These are phyloP conservation scores for Diphyllodes magnificus DNA, from an alignment of 2,113 vertebrate species.

Conservation along the genomic window DNA sequence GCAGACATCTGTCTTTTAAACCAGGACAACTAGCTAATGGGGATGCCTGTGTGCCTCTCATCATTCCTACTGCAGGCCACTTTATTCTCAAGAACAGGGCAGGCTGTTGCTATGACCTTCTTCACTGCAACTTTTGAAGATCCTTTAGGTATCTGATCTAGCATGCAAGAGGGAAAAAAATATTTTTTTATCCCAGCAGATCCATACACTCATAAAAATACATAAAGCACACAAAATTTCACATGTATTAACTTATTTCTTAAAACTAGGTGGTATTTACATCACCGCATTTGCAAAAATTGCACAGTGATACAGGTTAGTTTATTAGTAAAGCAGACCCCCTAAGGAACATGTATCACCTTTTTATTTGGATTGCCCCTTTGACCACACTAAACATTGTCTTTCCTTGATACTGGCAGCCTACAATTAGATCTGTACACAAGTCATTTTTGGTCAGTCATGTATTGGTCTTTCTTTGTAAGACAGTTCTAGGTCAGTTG, in stretches of 20 bases:
- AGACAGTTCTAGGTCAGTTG: neutral
- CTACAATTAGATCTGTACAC: neutral
- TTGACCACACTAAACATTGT: neutral
- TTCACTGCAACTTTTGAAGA: neutral
- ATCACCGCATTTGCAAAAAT: neutral
- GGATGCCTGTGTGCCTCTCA: neutral
- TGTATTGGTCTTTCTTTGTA: neutral
- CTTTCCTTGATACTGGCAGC: neutral
- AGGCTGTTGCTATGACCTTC: neutral
- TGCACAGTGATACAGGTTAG: neutral
- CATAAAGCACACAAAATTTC: neutral
- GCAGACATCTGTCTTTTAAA: neutral
- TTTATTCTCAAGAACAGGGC: neutral
- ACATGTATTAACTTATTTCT: neutral
- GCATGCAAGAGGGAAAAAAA: neutral
- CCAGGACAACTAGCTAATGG: neutral
- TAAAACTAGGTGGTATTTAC: neutral
- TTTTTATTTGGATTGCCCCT: neutral
- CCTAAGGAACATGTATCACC: neutral
- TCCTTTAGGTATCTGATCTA: neutral
- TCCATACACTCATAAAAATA: neutral
- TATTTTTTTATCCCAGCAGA: neutral
- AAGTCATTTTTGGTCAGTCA: neutral
- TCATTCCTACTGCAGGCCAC: neutral
- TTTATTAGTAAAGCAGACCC: neutral